phyloP scores from a whole-genome alignment of 2,888 invertebrate genomes.

The Drosophila macrospina region DNA sequence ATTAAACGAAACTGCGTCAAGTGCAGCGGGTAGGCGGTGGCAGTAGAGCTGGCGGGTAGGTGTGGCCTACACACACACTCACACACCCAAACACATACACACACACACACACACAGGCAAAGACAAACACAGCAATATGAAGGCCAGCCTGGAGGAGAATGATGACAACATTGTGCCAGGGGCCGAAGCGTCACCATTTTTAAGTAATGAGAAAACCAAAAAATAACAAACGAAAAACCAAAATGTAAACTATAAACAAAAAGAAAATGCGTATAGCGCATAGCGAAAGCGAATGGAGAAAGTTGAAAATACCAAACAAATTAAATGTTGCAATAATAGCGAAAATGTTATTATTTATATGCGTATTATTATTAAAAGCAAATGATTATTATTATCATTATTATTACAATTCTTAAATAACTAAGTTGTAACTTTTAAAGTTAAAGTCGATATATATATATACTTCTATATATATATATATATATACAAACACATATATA shows the following conservation, averaged over 20 bases:
- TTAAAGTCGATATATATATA: constrained; percentile 67
- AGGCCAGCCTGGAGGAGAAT: constrained; percentile 46
- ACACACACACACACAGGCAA: constrained; percentile 24
- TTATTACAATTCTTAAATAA: constrained; percentile 64
- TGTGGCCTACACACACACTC: constrained; percentile 43
- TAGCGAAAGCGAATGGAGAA: constrained; percentile 24
- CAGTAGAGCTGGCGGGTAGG: constrained; percentile 30
- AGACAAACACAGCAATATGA: constrained; percentile 45
- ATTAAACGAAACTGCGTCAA: constrained; percentile 70
- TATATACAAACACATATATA: constrained; percentile 13
- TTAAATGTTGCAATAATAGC: constrained; percentile 77
- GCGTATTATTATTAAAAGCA: constrained; percentile 65
- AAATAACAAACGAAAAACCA: constrained; percentile 21
- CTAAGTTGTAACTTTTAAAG: constrained; percentile 79
- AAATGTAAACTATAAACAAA: constrained; percentile 31
- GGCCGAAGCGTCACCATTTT: constrained; percentile 58
- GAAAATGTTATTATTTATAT: constrained; percentile 80
- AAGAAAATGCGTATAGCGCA: too few relatives aligned
- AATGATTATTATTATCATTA: constrained; percentile 67
- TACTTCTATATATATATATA: constrained; percentile 37
- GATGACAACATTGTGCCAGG: constrained; percentile 58
- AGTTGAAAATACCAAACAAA: constrained; percentile 20
- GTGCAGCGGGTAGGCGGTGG: constrained; percentile 48
- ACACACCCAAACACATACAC: constrained; percentile 23
- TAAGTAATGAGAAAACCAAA: constrained; percentile 64